Evolutionary conservation across 1,140 invertebrate species (phyloP).

Genomic region (Hermetia illucens): DNA sequence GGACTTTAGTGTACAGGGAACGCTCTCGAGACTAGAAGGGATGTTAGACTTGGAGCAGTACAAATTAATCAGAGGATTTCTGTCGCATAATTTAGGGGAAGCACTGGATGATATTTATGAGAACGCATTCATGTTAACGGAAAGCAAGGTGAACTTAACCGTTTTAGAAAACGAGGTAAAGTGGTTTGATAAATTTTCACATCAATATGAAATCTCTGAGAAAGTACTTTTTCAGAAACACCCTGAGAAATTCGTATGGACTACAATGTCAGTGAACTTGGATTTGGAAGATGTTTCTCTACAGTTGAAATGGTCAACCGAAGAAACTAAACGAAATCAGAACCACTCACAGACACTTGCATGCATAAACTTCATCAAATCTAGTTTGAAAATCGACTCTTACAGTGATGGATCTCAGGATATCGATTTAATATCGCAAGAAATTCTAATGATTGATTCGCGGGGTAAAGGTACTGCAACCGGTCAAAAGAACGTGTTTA

Average conservation of each 20-base stretch:
- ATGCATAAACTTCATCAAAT: slow-evolving; percentile 85
- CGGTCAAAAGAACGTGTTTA: slow-evolving; percentile 64
- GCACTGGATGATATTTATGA: slow-evolving; percentile 52
- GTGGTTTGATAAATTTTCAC: slow-evolving; percentile 3
- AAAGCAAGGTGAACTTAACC: slow-evolving; percentile 9
- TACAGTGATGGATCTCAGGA: slow-evolving; percentile 81
- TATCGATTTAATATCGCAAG: slow-evolving; percentile 82
- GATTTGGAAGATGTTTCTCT: slow-evolving; percentile 80
- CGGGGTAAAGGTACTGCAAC: slow-evolving; percentile 22
- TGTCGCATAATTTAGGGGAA: slow-evolving; percentile 89
- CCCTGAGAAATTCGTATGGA: slow-evolving; percentile 41
- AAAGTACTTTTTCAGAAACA: slow-evolving; percentile 1
- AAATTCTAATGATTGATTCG: slow-evolving; percentile 77
- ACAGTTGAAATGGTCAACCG: slow-evolving; percentile 44
- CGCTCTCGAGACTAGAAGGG: slow-evolving; percentile 70
- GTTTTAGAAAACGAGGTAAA: background rate
- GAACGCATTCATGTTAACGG: slow-evolving; percentile 10
- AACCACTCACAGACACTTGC: slow-evolving; percentile 40
- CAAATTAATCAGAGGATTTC: slow-evolving; percentile 70
- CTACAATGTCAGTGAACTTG: slow-evolving; percentile 60
- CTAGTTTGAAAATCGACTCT: slow-evolving; percentile 66
- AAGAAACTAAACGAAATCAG: slow-evolving; percentile 6
- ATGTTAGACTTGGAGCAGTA: slow-evolving; percentile 78
- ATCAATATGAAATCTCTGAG: no score
- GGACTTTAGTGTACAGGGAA: slow-evolving; percentile 74